These are phyloP conservation scores for Kryptopterus vitreolus DNA, from an alignment of 2,797 vertebrate species.

Conservation along the genomic window DNA sequence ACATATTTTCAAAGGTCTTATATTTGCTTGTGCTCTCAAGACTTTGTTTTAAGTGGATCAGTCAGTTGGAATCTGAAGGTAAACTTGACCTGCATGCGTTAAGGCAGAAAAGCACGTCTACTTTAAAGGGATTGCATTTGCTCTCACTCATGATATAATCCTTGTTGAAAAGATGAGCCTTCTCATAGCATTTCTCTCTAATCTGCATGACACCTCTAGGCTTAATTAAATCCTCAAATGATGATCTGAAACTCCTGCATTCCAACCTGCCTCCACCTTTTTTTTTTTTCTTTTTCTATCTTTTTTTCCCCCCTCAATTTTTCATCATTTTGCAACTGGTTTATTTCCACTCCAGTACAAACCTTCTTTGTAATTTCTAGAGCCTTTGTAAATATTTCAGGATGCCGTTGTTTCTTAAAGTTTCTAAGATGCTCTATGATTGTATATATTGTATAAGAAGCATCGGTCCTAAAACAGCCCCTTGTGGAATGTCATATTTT, in stretches of 20 bases:
- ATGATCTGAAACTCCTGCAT: slow-evolving; percentile 29
- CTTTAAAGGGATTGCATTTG: slow-evolving; percentile 41
- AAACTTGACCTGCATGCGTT: slow-evolving; percentile 22
- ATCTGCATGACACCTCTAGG: slow-evolving; percentile 46
- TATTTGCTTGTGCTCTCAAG: slow-evolving; percentile 24
- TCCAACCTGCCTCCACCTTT: slow-evolving; percentile 2
- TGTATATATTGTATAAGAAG: not conserved
- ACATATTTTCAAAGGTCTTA: slow-evolving; percentile 15
- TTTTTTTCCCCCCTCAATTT: slow-evolving; percentile 4
- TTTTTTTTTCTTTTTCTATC: not conserved
- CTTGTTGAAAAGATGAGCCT: slow-evolving; percentile 36
- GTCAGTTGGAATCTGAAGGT: slow-evolving; percentile 24
- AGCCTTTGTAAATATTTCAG: not conserved
- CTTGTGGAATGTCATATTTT: not conserved
- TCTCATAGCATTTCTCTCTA: slow-evolving; percentile 39
- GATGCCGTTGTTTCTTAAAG: not conserved
- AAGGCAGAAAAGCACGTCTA: slow-evolving; percentile 2
- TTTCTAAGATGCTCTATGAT: not conserved
- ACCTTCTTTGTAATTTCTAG: not conserved
- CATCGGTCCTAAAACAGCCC: not conserved
- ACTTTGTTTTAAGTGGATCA: slow-evolving; percentile 15
- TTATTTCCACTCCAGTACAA: not conserved
- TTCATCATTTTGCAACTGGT: not conserved
- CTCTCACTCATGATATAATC: slow-evolving; percentile 43
- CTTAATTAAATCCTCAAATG: slow-evolving; percentile 47